These are phyloP conservation scores for Pangasianodon gigas DNA, from an alignment of 2,113 vertebrate genomes.

Conservation along the genomic window DNA sequence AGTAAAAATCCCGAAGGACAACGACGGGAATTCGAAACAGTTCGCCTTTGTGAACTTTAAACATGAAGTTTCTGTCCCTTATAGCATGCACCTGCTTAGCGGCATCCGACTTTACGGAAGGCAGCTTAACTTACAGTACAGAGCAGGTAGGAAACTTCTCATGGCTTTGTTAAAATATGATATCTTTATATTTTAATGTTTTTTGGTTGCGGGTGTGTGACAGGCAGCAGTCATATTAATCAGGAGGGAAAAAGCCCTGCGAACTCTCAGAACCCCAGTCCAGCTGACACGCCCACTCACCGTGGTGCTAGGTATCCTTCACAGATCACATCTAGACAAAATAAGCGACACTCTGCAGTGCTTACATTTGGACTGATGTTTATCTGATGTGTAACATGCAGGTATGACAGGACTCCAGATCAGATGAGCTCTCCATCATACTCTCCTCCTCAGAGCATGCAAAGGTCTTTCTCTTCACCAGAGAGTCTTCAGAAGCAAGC, in stretches of 20 bases:
- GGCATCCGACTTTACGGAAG: constrained; percentile 85
- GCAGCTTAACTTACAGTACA: constrained; percentile 87
- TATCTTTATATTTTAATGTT: neutral
- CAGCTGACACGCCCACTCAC: constrained; percentile 64
- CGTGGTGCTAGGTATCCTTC: constrained; percentile 66
- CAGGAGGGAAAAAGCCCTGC: constrained; percentile 72
- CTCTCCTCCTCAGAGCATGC: constrained; percentile 62
- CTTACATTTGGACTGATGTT: neutral
- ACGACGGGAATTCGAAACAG: constrained; percentile 86
- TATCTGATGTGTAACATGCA: constrained; percentile 43
- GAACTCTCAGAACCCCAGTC: constrained; percentile 70
- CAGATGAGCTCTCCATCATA: constrained; percentile 63
- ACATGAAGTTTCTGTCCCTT: constrained; percentile 90
- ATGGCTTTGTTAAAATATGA: neutral
- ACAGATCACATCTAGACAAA: no score
- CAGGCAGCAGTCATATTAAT: constrained; percentile 87
- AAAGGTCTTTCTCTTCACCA: constrained; percentile 73
- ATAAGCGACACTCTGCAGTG: neutral
- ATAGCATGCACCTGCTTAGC: constrained; percentile 85
- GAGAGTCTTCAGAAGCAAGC: constrained; percentile 84
- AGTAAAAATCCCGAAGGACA: constrained; percentile 91
- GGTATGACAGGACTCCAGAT: constrained; percentile 71
- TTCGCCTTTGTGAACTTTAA: constrained; percentile 97
- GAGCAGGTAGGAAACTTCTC: constrained; percentile 79
- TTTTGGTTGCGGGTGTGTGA: neutral